These are phyloP conservation scores for Eretmocerus hayati DNA, from an alignment of 2,888 invertebrate species.

Conservation along the genomic window DNA sequence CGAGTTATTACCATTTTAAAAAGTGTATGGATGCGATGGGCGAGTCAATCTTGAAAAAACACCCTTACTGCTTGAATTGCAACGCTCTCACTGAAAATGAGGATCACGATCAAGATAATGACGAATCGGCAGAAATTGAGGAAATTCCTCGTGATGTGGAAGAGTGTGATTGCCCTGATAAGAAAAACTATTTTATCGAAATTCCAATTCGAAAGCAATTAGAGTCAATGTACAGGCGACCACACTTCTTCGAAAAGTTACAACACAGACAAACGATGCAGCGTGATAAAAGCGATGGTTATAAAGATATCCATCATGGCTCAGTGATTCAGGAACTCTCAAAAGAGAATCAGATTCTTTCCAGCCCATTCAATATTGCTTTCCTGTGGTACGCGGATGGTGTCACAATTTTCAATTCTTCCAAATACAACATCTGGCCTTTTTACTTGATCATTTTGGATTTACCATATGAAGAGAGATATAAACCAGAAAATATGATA, in stretches of 20 bases:
- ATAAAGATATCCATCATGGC: background rate
- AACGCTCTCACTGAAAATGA: background rate
- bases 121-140: background rate
- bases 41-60: background rate
- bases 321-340: background rate
- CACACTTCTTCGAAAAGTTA: background rate
- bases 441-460: slow-evolving; percentile 20
- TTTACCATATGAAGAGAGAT: slow-evolving; percentile 15
- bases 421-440: slow-evolving; percentile 17
- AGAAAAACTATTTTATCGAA: background rate
- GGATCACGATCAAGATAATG: background rate
- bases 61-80: background rate
- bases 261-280: background rate
- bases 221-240: background rate
- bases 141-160: background rate
- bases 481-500: slow-evolving; percentile 18
- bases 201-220: background rate
- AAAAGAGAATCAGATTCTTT: background rate
- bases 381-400: slow-evolving; percentile 12
- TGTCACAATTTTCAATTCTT: slow-evolving; percentile 18
- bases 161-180: background rate
- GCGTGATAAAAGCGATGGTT: background rate
- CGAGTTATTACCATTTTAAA: background rate
- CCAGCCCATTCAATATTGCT: background rate
- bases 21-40: background rate